A percentile compares a stretch with the other conserved stretches of the same genome.
Evolutionary conservation across 2,888 invertebrate species (phyloP).

Genomic region (Plebejus anna): DNA sequence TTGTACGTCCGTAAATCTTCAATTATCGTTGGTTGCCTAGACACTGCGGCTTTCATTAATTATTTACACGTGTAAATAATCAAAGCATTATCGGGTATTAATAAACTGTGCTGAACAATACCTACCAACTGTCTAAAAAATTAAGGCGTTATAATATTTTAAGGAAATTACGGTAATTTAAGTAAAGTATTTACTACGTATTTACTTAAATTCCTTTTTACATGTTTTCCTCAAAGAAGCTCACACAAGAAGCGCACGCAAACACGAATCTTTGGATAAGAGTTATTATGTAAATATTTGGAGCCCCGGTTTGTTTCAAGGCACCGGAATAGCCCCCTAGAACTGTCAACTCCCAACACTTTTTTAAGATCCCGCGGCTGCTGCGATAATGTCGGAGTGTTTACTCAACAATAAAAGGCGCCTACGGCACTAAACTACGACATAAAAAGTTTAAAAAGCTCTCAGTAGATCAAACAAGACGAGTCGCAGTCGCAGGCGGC

Average conservation of each 20-base stretch:
- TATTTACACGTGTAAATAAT: too few relatives aligned
- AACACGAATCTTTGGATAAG: conserved; percentile 21
- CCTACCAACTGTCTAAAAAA: background rate
- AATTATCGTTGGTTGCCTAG: background rate
- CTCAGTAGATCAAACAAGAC: conserved; percentile 78
- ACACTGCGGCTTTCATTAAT: background rate
- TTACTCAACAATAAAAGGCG: conserved; percentile 73
- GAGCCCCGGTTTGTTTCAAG: conserved; percentile 14
- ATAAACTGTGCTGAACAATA: background rate
- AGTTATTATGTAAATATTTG: conserved; percentile 25
- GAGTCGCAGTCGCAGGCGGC: conserved; percentile 70
- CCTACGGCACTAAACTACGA: conserved; percentile 73
- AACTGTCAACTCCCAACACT: conserved; percentile 33
- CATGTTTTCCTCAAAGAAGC: conserved; percentile 8
- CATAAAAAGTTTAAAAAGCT: conserved; percentile 80
- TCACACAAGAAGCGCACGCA: conserved; percentile 2
- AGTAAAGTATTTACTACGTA: background rate
- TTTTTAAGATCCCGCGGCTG: conserved; percentile 40
- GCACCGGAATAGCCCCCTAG: conserved; percentile 25
- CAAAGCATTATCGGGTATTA: background rate
- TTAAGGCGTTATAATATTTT: background rate
- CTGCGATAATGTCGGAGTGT: conserved; percentile 63
- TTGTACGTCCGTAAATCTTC: background rate
- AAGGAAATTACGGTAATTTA: background rate
- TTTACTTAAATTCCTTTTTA: background rate